Evolutionary conservation across 64 coral and sea anemone genomes (phyloP), one percentile per base, ranked within the genome.

Genomic region (Pocillopora damicornis): DNA sequence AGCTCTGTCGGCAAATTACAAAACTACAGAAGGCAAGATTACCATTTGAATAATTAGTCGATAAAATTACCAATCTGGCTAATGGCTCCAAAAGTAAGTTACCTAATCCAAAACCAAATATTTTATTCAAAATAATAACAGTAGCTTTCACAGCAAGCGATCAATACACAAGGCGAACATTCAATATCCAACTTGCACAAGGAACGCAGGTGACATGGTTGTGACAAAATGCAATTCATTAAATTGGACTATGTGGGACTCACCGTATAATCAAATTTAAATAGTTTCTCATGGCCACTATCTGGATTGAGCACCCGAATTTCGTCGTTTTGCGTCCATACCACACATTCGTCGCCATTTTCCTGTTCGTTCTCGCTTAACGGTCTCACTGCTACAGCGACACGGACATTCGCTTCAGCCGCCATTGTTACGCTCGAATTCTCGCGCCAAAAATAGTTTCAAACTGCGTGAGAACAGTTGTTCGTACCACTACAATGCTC

Each of bases 221-320:
- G 42, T 51, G 42, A 51, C 42, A 51, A 51, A 51, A 51, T 51
- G 42, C 7, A 51, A 51, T 51, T 4, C 0, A 51, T 1, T 2
- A 51, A 69, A 5, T 22, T 66, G 15, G 18, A 69, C 20, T n/a
- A 23, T 42, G 11, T 71, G 45, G 14, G 71, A 85, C 81, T 85
- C 73, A 92, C 90, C 75, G 90, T 76, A 45, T 60, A 73, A 61
- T 92, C 90, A 37, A 92, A 92, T 59, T 87, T 92, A 82, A 92
- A 92, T 14, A 58, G 23, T 51, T 92, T 92, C 23, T 76, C 75
- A 61, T 74, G 69, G 16, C 66, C 61, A 63, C 25, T 87, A 45
- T 92, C 90, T 12, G 83, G 62, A 62, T 92, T 92, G 4, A 79
- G 35, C 22, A 92, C 90, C 23, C 67, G 77, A 56, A 92, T 63